A percentile compares a stretch with the other conserved stretches of the same genome.
These are phyloP conservation scores for Galago senegalensis DNA, from an alignment of 2,797 vertebrate species.

Conservation along the genomic window DNA sequence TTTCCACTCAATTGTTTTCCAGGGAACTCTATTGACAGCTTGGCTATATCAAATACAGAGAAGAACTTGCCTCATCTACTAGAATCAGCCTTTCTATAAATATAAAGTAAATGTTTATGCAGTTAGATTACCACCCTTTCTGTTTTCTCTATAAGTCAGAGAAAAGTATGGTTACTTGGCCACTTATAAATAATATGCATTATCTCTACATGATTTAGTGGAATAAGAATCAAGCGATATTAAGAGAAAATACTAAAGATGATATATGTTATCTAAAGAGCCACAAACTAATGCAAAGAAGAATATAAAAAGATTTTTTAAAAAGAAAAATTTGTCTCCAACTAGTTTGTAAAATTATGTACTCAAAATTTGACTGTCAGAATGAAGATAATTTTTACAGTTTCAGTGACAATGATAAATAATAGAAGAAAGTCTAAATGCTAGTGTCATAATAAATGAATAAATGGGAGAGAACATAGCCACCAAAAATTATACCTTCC, in stretches of 20 bases:
- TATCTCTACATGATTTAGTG: neutral
- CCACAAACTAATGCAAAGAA: neutral
- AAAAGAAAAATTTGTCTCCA: neutral
- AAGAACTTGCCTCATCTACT: neutral
- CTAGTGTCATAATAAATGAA: neutral
- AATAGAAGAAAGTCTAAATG: neutral
- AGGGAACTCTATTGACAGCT: neutral
- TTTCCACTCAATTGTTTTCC: neutral
- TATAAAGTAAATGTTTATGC: neutral
- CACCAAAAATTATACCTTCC: conserved; percentile 22
- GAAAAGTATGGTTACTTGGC: conserved; percentile 43
- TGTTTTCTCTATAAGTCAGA: neutral
- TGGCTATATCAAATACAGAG: neutral
- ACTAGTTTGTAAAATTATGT: neutral
- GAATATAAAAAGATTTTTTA: neutral
- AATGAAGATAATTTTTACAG: neutral
- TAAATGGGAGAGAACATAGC: neutral
- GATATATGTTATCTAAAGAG: neutral
- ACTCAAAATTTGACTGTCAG: neutral
- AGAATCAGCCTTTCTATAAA: neutral
- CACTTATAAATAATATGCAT: conserved; percentile 38
- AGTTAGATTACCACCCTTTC: neutral
- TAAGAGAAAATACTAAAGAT: conserved; percentile 42
- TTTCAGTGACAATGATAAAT: neutral
- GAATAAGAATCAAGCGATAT: conserved; percentile 40